Base-by-base conservation (phyloP, 2,888 invertebrate species). In the Pachliopta kotzebuea region DNA sequence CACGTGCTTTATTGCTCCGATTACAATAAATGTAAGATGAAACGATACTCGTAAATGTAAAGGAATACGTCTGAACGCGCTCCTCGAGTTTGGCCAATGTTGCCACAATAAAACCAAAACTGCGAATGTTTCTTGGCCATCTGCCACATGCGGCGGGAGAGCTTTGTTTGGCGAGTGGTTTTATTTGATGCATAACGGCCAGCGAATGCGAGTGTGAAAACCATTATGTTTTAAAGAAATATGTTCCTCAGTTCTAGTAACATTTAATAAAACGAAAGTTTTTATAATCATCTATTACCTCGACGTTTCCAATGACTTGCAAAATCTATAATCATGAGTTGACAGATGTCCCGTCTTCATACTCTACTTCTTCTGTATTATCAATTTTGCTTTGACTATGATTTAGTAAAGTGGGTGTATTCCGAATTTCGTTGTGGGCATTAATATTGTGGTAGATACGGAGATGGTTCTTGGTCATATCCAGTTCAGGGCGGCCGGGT, bases 81-180 rank as follows among this genome's bases (percentile, higher is more conserved):
- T 52, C 37, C 31, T 11, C 49, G 7, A 20, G 26, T 26, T 20
- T 24, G 18, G 24, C 53, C 59, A 56, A 60, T 56, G 59, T 60
- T 64, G 60, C 60, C 60, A 56, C 23, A 50, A 24, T 54, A 54
- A 63, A 63, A 56, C 31, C 60, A 31, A 63, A 20, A 24, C n/a
- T 11, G 20, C 58, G 45, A 29, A 58, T 58, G 58, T 58, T 58
- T 52, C 56, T 57, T 65, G 65, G 65, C 65, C 65, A 65, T 54
- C 60, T 65, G 65, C 65, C 65, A 65, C 20, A 21, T 26, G 58
- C n/a, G 23, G 24, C 42, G 26, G 20, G 23, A 29, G 26, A 54
- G 52, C 45, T 65, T 65, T 57, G 60, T 64, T 56, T 23, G 11
- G 31, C 23, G 21, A 53, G 21, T 37, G 62, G n/a, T 21, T 52